phyloP scores from a whole-genome alignment of 2,888 invertebrate genomes.

The Coenonympha arcania region DNA sequence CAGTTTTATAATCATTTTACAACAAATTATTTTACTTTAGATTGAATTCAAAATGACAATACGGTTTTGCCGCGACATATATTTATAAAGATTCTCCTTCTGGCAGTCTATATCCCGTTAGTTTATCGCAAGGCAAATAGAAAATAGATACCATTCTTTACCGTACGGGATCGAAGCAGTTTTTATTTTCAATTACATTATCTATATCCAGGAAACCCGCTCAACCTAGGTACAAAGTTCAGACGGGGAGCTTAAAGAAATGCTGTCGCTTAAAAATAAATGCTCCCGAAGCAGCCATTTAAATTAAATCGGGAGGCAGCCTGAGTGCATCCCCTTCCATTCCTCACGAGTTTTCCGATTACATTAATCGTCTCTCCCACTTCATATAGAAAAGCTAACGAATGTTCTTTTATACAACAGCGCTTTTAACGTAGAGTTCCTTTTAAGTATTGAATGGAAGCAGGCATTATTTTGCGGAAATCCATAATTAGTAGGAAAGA shows the following conservation, averaged over 20 bases:
- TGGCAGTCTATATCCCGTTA: no score
- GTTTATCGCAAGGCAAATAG: no score
- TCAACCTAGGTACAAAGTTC: not conserved
- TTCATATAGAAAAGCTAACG: slow-evolving; percentile 4
- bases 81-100: no score
- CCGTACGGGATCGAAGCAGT: no score
- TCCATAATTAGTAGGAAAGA: no score
- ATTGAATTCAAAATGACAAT: no score
- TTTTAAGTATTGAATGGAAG: no score
- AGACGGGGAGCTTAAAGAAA: slow-evolving; percentile 4
- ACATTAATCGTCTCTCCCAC: slow-evolving; percentile 13
- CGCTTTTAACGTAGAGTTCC: not conserved
- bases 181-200: not conserved
- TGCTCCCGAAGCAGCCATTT: slow-evolving; percentile 16
- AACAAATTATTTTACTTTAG: no score
- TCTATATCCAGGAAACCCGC: not conserved
- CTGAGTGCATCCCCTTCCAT: slow-evolving; percentile 17
- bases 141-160: no score
- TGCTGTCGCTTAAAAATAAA: slow-evolving; percentile 14
- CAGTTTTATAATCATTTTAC: no score
- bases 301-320: slow-evolving; percentile 19
- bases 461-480: no score
- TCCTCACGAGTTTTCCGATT: slow-evolving; percentile 16
- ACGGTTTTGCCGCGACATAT: no score
- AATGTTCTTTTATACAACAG: not conserved